Percentiles rank a stretch among this genome's conserved stretches.
Evolutionary conservation across 1,140 invertebrate species (phyloP).

Genomic region (Stenopsyche tienmushanensis): DNA sequence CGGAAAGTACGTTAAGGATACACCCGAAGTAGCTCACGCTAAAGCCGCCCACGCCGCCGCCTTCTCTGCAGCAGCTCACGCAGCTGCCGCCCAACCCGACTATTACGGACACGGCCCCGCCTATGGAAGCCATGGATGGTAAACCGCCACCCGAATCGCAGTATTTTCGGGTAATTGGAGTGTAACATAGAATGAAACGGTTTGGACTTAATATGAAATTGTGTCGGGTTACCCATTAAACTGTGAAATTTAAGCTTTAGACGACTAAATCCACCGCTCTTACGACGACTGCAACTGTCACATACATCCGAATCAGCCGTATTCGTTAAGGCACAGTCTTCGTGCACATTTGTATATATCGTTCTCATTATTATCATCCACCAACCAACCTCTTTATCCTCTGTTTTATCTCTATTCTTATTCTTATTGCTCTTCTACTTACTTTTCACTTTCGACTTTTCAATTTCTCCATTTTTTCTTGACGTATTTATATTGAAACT

Average conservation of each 20-base stretch:
- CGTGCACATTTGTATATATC: slow-evolving; percentile 23
- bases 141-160: background rate
- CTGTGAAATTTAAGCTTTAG: background rate
- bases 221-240: background rate
- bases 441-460: slow-evolving; percentile 13
- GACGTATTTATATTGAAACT: slow-evolving; percentile 8
- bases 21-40: slow-evolving; percentile 53
- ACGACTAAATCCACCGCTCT: slow-evolving; percentile 21
- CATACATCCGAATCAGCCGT: background rate
- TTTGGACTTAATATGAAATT: background rate
- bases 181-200: background rate
- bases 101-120: slow-evolving; percentile 47
- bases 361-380: background rate
- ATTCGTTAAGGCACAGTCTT: slow-evolving; percentile 11
- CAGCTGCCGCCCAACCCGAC: slow-evolving; percentile 44
- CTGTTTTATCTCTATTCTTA: slow-evolving; percentile 1
- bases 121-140: slow-evolving; percentile 20
- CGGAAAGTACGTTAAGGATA: slow-evolving; percentile 51
- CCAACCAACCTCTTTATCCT: background rate
- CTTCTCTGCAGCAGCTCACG: slow-evolving; percentile 44
- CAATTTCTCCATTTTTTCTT: slow-evolving; percentile 4
- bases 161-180: background rate
- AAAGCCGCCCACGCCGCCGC: slow-evolving; percentile 51
- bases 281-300: slow-evolving; percentile 8
- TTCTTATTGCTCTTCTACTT: background rate